Base-by-base conservation (phyloP, 2,113 vertebrate species). In the Nycticorax nycticorax region DNA sequence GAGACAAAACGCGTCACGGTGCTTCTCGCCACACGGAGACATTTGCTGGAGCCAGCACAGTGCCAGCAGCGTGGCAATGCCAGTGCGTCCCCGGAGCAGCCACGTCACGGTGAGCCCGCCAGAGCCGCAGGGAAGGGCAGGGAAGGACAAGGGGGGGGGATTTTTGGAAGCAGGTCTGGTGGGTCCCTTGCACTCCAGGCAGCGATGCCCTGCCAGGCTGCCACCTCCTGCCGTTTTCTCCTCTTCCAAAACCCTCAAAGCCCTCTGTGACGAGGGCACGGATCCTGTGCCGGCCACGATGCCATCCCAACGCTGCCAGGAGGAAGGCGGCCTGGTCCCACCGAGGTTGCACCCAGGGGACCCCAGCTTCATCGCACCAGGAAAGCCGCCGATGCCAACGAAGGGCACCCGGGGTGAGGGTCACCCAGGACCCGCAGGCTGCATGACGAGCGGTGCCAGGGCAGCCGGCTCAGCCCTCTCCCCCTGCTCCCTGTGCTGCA, bases 381-480 rank as follows among this genome's bases (percentile, higher is more conserved):
- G 18, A 37, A 53, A 68, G 6, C 22, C 15, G 1, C 77, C 0
- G 0, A 45, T 22, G 28, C 55, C 79, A 33, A 1, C 2, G 8
- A 13, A 14, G 59, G 37, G 24, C 14, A 32, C n/a, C 10, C 39
- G n/a, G n/a, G 27, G 33, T 13, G 43, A 32, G 26, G 62, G 22
- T 12, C 37, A 28, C 45, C 33, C 75, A 13, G 23, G 39, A 33
- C 41, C 12, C 33, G 1, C 3, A 3, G 28, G 56, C 39, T 30
- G 26, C 2, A 0, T 27, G n/a, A 3, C 80, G 8, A 1, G 28
- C 0, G 0, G 14, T 9, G 43, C 77, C 4, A 1, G 23, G 23
- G 26, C 9, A 4, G 26, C 73, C 14, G 2, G 41, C 55, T 59
- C 2, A 0, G 12, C 28, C 28, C 32, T 41, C 14, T 64, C 16